These are phyloP conservation scores for Zaprionus ghesquierei DNA, from an alignment of 1,140 invertebrate genomes.

Conservation along the genomic window DNA sequence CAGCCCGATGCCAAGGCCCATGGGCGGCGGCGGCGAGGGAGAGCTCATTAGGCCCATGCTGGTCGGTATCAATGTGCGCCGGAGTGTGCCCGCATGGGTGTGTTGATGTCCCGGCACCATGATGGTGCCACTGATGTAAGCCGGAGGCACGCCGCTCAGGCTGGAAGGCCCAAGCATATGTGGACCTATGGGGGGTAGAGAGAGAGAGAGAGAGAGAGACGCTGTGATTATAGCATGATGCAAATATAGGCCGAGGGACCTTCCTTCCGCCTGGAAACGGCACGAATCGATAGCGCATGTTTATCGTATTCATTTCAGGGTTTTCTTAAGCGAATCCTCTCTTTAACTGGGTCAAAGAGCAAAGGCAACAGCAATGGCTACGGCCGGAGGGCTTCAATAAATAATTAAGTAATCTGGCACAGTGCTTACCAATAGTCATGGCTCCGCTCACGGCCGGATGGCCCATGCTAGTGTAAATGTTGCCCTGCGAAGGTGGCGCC, in stretches of 20 bases:
- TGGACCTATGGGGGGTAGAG: constrained; percentile 36
- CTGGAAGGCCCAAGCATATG: constrained; percentile 48
- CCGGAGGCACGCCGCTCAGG: constrained; percentile 48
- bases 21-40: constrained; percentile 49
- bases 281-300: neutral
- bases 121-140: constrained; percentile 60
- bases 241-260: neutral
- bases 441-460: constrained; percentile 56
- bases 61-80: constrained; percentile 60
- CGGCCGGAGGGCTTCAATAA: neutral
- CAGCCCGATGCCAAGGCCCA: constrained; percentile 14
- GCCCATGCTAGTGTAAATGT: constrained; percentile 60
- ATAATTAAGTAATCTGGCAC: constrained; percentile 8
- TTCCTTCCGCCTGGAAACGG: neutral
- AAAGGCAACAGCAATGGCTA: neutral
- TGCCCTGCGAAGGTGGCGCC: constrained; percentile 46
- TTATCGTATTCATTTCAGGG: neutral
- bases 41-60: constrained; percentile 64
- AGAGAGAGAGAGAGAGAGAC: neutral
- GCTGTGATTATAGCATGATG: neutral
- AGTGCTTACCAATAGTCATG: constrained; percentile 61
- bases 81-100: constrained; percentile 48
- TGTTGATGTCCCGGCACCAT: constrained; percentile 63
- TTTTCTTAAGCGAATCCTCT: neutral
- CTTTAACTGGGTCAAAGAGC: neutral